phyloP scores from a whole-genome alignment of 2,797 vertebrate species.

The Tragopan temminckii region DNA sequence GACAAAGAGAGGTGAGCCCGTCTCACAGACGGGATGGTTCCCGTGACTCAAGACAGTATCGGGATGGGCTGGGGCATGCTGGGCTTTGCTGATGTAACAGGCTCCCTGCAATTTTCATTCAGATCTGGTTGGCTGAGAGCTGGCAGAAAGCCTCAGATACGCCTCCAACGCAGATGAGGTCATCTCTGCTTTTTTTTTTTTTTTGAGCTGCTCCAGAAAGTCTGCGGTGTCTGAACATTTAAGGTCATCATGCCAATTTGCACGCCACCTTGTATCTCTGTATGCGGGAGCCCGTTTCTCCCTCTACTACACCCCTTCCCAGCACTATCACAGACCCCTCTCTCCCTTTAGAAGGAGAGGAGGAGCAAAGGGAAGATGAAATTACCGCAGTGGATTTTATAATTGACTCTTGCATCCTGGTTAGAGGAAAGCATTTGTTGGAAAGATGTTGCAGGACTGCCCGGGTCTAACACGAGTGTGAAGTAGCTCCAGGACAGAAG shows the following conservation, averaged over 20 bases:
- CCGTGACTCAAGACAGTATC: background rate
- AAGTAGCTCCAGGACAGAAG: slow-evolving; percentile 14
- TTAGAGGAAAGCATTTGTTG: background rate
- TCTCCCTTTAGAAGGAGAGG: slow-evolving; percentile 52
- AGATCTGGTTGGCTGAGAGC: slow-evolving; percentile 75
- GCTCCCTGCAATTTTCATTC: slow-evolving; percentile 77
- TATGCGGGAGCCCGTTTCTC: background rate
- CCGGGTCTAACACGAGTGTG: background rate
- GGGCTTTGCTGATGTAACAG: slow-evolving; percentile 84
- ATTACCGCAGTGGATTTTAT: slow-evolving; percentile 70
- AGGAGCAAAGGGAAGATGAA: slow-evolving; percentile 60
- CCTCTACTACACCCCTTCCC: background rate
- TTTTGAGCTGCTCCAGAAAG: background rate
- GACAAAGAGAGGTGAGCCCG: background rate
- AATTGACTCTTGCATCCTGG: slow-evolving; percentile 17
- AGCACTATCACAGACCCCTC: background rate
- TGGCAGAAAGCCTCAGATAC: slow-evolving; percentile 69
- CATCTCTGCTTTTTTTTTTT: slow-evolving; percentile 52
- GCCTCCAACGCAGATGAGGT: slow-evolving; percentile 77
- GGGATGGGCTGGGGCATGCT: slow-evolving; percentile 73
- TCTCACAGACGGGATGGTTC: background rate
- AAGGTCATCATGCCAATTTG: slow-evolving; percentile 27
- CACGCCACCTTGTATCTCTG: background rate
- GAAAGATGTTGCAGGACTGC: background rate
- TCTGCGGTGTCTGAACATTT: slow-evolving; percentile 13